Evolutionary conservation across 2,888 invertebrate species (phyloP), one percentile per base, ranked within the genome.

Genomic region (Abrostola triplasia): DNA sequence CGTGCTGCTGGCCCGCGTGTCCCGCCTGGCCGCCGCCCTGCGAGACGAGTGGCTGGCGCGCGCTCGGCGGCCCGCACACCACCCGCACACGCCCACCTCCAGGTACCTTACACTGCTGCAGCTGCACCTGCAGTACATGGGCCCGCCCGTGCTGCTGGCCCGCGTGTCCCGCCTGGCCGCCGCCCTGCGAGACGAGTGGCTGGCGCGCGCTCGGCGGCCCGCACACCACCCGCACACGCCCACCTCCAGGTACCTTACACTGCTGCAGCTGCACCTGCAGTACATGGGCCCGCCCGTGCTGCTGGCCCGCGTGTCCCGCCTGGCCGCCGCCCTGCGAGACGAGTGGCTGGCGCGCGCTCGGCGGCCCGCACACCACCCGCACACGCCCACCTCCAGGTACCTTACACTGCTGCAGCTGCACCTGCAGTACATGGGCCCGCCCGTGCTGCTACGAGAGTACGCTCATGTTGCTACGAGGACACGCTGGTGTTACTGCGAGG

Each of bases 251-350:
- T 80, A 42, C 12, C 41, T 41, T 5, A 11, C 40, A 5, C 10
- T 11, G 10, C 40, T 40, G 40, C 10, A 99, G 92, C 95, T 98
- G 78, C 96, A 99, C 24, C 95, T 99, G 64, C 99, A 99, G 94
- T 99, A 99, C 95, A 99, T 99, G 99, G 99, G 99, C 69, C 98
- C 99, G n/a, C 97, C 98, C 44, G 98, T 98, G 63, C 94, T 99
- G 67, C 98, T 99, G 97, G 97, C 97, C 9, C 95, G 99, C 55
- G 97, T 99, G 52, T 98, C 98, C 76, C 96, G 96, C 11, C 96
- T 98, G 74, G 96, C 96, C 57, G 97, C 98, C 0, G 96, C 96
- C 61, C 95, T 98, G 68, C 95, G 97, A 67, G 99, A 99, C 90
- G 98, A 98, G 90, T 99, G 98, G 99, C 72, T 71, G 78, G 62